Base-by-base conservation (phyloP, 2,113 vertebrate species). In the Pipra filicauda region DNA sequence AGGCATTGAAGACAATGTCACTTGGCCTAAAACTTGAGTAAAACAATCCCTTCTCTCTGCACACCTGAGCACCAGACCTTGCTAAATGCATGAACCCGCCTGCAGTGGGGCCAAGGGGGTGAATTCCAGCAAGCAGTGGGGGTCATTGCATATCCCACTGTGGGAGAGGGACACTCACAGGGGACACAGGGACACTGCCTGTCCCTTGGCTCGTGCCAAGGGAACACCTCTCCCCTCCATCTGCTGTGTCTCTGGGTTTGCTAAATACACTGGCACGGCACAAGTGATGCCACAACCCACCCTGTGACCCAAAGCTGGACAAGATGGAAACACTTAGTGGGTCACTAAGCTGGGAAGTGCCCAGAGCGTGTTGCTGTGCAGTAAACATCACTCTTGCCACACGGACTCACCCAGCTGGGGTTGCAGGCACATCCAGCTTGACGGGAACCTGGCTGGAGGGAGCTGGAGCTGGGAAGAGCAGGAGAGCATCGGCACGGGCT, bases 401-500 rank as follows among this genome's bases (percentile, higher is more conserved):
- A 5, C 1, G 2, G 30, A 15, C 58, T 85, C 30, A 9, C 35
- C 61, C 19, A 12, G 33, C 0, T 7, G 66, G 49, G n/a, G 9
- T 2, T 41, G 31, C 54, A 52, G 49, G 14, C 6, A 2, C 13
- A 55, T 8, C 37, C 41, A 57, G 51, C 30, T 30, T 1, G 1
- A 35, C 3, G 2, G 49, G 22, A 69, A 21, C 43, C 52, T 48
- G 75, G 12, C 30, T 3, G 57, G 48, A 81, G 35, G 27, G 7
- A 28, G 69, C 37, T 39, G 39, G 7, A 2, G 58, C 51, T n/a
- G 19, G n/a, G 20, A 54, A 21, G 41, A 59, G 15, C 6, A 4
- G 0, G 0, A 37, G 30, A 65, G 8, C 61, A 31, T 35, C 3
- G 0, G 59, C 57, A 41, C 0, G 0, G 35, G 26, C 35, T 62